phyloP scores from a whole-genome alignment of 1,140 invertebrate species.

The Lepidurus couesii region DNA sequence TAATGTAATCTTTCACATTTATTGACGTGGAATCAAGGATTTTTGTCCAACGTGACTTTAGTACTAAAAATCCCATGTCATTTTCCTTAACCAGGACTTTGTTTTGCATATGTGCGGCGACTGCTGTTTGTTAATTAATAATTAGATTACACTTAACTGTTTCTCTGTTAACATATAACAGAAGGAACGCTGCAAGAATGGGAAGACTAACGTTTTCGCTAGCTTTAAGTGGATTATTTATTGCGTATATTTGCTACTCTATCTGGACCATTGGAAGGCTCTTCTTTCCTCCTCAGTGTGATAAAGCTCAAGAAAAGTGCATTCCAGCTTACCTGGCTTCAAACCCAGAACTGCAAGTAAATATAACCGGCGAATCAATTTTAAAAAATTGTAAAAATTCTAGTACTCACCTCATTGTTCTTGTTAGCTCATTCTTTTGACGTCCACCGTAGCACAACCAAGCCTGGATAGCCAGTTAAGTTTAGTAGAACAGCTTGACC shows the following conservation, averaged over 20 bases:
- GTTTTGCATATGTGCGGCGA: no score
- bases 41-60: no score
- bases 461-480: constrained; percentile 36
- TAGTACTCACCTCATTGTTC: constrained; percentile 43
- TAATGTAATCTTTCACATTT: no score
- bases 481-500: constrained; percentile 34
- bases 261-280: constrained; percentile 65
- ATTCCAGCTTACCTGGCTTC: constrained; percentile 42
- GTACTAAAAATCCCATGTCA: no score
- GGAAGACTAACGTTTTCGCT: constrained; percentile 46
- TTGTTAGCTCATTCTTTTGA: constrained; percentile 52
- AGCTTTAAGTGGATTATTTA: constrained; percentile 57
- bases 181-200: constrained; percentile 27
- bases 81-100: no score
- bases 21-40: no score
- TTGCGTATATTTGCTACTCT: constrained; percentile 63
- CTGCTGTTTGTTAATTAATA: no score
- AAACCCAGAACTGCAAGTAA: constrained; percentile 51
- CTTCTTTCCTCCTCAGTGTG: constrained; percentile 63
- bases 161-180: constrained; percentile 53
- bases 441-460: constrained; percentile 42
- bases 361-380: constrained; percentile 53
- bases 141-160: no score
- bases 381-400: constrained; percentile 52
- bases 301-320: constrained; percentile 46